Evolutionary conservation across 2,113 vertebrate species (phyloP).

Genomic region (Myiozetetes cayanensis): DNA sequence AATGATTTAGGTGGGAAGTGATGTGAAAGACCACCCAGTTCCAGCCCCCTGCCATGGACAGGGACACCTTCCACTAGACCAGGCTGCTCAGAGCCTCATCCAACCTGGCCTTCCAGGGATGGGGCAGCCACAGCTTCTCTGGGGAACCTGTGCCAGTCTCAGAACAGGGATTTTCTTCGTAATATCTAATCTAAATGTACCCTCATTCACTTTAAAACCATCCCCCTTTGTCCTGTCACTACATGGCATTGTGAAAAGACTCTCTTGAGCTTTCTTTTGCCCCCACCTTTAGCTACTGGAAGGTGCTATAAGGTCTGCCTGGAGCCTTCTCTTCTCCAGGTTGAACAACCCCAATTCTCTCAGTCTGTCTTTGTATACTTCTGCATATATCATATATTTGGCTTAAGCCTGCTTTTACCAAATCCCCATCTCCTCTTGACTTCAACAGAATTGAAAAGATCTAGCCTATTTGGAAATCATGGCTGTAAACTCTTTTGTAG

Average conservation of each 20-base stretch:
- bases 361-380: background rate
- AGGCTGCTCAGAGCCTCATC: background rate
- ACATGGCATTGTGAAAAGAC: background rate
- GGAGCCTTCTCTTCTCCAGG: background rate
- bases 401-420: background rate
- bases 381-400: background rate
- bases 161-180: background rate
- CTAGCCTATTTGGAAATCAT: background rate
- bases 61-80: background rate
- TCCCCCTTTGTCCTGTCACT: background rate
- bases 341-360: background rate
- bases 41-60: background rate
- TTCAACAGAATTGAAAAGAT: background rate
- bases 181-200: background rate
- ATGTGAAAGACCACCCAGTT: background rate
- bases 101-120: background rate
- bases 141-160: background rate
- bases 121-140: background rate
- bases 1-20: background rate
- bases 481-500: background rate
- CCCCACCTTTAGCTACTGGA: background rate
- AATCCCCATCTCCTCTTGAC: background rate
- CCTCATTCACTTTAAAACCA: background rate
- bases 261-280: background rate
- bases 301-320: background rate